Conservation (phyloP, 2,113 vertebrate species). For the Piprites chloris region DNA sequence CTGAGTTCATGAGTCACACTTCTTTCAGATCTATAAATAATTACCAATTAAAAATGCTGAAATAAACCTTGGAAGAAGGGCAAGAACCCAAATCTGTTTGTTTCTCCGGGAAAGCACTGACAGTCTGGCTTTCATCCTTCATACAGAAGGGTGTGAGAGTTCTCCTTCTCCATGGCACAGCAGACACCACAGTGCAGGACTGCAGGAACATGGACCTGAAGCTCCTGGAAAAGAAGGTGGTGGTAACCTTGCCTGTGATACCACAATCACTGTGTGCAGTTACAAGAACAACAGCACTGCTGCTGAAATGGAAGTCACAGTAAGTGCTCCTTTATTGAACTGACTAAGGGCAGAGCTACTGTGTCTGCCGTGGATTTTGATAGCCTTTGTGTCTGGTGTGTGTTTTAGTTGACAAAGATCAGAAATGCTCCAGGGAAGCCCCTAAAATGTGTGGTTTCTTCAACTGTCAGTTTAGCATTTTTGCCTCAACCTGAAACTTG, state of each 20-base stretch:
- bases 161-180: not conserved
- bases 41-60: not conserved
- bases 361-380: not conserved
- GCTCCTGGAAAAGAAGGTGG: not conserved
- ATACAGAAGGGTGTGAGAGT: not conserved
- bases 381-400: not conserved
- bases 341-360: not conserved
- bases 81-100: not conserved
- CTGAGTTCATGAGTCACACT: not conserved
- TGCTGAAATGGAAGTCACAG: not conserved
- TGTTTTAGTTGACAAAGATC: not conserved
- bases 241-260: not conserved
- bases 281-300: not conserved
- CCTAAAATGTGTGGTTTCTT: conserved; percentile 12
- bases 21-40: not conserved
- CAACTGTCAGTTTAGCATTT: conserved; percentile 21
- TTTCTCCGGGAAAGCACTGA: not conserved
- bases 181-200: not conserved
- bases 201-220: not conserved
- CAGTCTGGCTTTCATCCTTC: not conserved
- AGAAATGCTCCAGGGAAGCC: conserved; percentile 15
- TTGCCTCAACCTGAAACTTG: conserved; percentile 26
- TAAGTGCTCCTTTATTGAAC: not conserved
- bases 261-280: not conserved
- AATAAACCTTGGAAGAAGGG: not conserved